Conservation (phyloP, 2,888 invertebrate species). For the Nematopogon swammerdamellus region DNA sequence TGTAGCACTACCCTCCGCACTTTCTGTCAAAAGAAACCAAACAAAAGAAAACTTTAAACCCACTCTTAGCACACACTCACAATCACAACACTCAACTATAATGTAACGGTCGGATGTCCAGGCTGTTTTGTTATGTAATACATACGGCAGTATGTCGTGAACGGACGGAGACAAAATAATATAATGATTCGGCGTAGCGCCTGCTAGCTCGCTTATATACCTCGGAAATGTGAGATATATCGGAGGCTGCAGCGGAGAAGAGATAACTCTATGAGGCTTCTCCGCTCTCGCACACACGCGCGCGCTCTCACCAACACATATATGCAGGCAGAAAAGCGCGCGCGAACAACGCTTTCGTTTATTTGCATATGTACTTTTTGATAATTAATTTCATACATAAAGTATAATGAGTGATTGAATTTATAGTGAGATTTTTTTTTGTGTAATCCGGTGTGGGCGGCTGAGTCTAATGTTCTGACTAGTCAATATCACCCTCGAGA, state of each 20-base stretch:
- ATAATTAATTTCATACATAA: too few relatives aligned
- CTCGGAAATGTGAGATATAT: slow-evolving; percentile 35
- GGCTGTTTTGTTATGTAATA: too few relatives aligned
- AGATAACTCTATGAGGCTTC: too few relatives aligned
- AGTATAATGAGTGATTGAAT: too few relatives aligned
- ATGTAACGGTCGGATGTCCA: slow-evolving; percentile 3
- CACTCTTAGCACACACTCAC: slow-evolving; percentile 19
- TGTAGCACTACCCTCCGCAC: slow-evolving; percentile 20
- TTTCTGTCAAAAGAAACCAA: slow-evolving; percentile 47
- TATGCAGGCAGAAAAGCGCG: too few relatives aligned
- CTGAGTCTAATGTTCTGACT: too few relatives aligned
- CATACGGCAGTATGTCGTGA: slow-evolving; percentile 13
- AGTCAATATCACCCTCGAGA: too few relatives aligned
- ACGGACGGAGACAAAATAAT: slow-evolving; percentile 26
- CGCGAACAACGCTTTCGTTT: not conserved
- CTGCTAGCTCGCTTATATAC: slow-evolving; percentile 49
- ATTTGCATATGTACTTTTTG: slow-evolving; percentile 6
- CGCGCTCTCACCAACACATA: too few relatives aligned
- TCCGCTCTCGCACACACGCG: too few relatives aligned
- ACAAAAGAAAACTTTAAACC: slow-evolving; percentile 31
- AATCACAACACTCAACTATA: slow-evolving; percentile 13
- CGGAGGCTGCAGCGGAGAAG: too few relatives aligned
- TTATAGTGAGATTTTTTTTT: too few relatives aligned
- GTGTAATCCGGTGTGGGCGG: too few relatives aligned
- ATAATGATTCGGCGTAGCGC: slow-evolving; percentile 43